phyloP scores from a whole-genome alignment of 2,888 invertebrate species.

The Chloroclysta siterata region DNA sequence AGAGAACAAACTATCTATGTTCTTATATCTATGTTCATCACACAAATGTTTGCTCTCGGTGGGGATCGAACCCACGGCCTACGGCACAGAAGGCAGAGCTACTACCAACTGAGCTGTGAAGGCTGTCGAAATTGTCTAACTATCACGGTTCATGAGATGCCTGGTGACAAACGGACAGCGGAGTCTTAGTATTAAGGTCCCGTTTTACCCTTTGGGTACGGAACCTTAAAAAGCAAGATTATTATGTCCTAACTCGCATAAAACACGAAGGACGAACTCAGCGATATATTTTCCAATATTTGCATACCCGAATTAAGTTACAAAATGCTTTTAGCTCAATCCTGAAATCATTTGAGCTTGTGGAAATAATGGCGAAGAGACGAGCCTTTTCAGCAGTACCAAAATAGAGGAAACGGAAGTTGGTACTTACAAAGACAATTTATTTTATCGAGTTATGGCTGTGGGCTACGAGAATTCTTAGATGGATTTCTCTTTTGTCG shows the following conservation, averaged over 20 bases:
- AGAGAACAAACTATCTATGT: too few species aligned
- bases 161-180: too few species aligned
- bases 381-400: not conserved
- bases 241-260: not conserved
- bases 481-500: not conserved
- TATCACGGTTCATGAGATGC: too few species aligned
- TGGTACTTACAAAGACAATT: not conserved
- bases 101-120: too few species aligned
- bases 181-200: too few species aligned
- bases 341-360: not conserved
- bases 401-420: not conserved
- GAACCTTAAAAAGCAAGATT: not conserved
- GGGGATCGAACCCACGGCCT: too few species aligned
- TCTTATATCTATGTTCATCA: too few species aligned
- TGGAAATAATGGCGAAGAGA: not conserved
- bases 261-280: not conserved
- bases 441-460: slow-evolving; percentile 2
- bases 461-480: not conserved
- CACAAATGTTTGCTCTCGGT: too few species aligned
- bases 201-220: too few species aligned
- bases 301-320: not conserved
- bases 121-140: too few species aligned
- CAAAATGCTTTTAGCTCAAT: not conserved
- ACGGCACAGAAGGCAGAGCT: too few species aligned
- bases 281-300: not conserved